Evolutionary conservation across 2,113 vertebrate genomes (phyloP), one percentile per base, ranked within the genome.

Genomic region (Numenius arquata): DNA sequence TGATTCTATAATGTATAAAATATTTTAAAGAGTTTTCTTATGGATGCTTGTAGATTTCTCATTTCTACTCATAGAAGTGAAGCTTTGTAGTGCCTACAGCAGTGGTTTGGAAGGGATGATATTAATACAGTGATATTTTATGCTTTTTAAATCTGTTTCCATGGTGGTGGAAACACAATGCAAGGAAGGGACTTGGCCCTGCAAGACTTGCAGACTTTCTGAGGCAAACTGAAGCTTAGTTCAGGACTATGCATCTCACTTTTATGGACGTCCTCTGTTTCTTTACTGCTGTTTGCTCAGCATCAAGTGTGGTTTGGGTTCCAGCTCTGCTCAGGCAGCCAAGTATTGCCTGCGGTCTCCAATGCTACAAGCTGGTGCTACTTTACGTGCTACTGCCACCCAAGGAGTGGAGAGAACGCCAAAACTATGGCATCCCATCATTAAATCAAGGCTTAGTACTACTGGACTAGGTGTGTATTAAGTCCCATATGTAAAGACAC

Each of bases 251-350:
- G 43, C 22, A 8, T 61, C 53, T 95, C 36, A 45, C 41, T 88
- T 18, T 45, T 45, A 45, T 45, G 43, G 43, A 45, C 15, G 43
- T 45, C 43, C 43, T 45, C 17, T 45, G n/a, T 43, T 45, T 58
- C 86, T 93, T 90, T 77, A 74, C 55, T 86, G 76, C 67, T 80
- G 30, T 90, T 83, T 90, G 48, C 79, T 77, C 75, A 80, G 55
- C 0, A 0, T 32, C 55, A 92, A 73, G 41, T 1, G 0, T 85
- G 55, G 38, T 88, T 90, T 88, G 68, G 50, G 75, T 90, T 80
- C 72, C 89, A 90, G 50, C 83, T 81, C 43, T 83, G 59, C n/a
- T 67, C 50, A 62, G 22, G 23, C 68, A 88, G 83, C 40, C 40
- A 36, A 82, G 32, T 70, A 23, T 19, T 74, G 75, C 86, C 59